phyloP scores from a whole-genome alignment of 2,888 invertebrate species.

The Cheilosia impressa region DNA sequence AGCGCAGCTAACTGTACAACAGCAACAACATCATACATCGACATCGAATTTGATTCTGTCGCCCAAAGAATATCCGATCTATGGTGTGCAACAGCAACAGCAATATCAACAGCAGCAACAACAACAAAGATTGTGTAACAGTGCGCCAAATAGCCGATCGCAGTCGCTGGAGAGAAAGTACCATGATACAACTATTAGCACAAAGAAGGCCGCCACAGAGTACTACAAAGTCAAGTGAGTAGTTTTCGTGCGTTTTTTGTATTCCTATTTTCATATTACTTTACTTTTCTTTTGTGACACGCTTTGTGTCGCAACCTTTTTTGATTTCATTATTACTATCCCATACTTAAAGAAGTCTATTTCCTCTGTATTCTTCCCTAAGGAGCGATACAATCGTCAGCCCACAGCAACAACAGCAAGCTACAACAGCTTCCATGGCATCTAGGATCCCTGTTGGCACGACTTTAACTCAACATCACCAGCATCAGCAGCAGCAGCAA shows the following conservation, averaged over 20 bases:
- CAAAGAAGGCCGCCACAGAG: conserved; percentile 79
- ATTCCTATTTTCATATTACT: background rate
- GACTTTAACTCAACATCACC: conserved; percentile 42
- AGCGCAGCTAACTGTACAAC: conserved; percentile 76
- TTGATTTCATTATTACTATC: background rate
- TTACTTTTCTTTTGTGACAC: too few relatives aligned
- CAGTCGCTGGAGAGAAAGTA: conserved; percentile 82
- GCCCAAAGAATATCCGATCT: conserved; percentile 79
- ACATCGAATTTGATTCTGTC: conserved; percentile 79
- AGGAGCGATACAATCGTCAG: conserved; percentile 72
- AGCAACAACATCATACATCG: conserved; percentile 69
- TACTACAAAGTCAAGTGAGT: conserved; percentile 80
- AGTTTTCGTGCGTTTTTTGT: background rate
- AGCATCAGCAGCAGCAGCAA: conserved; percentile 38
- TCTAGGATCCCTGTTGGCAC: conserved; percentile 69
- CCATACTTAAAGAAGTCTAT: conserved; percentile 57
- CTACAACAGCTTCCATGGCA: conserved; percentile 53
- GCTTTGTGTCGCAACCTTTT: background rate
- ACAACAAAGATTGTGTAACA: conserved; percentile 78
- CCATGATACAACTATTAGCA: conserved; percentile 78
- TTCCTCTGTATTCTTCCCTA: conserved; percentile 27
- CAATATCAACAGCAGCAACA: conserved; percentile 72
- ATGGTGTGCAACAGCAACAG: conserved; percentile 76
- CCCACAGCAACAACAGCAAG: conserved; percentile 51
- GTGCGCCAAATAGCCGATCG: conserved; percentile 81